A percentile compares a stretch with the other conserved stretches of the same genome.
These are phyloP conservation scores for Nephrotoma flavescens DNA, from an alignment of 2,888 invertebrate species.

Conservation along the genomic window DNA sequence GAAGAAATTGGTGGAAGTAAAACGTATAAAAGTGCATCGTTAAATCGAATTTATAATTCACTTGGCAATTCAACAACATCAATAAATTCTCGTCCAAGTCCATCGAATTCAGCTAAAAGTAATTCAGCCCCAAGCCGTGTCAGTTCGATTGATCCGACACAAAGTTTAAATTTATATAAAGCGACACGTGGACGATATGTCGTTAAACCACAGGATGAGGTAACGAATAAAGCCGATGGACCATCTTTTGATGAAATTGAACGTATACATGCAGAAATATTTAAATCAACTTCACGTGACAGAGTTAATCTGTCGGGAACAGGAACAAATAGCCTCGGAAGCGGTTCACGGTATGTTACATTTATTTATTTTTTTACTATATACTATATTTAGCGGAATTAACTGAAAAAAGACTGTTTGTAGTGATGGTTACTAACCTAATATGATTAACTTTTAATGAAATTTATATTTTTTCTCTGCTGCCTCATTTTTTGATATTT, in stretches of 20 bases:
- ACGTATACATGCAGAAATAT: conserved; percentile 37
- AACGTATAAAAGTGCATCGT: conserved; percentile 17
- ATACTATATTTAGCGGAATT: background rate
- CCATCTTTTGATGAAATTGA: conserved; percentile 42
- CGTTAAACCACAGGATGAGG: conserved; percentile 49
- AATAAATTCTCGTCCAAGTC: conserved; percentile 31
- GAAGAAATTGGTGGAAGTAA: conserved; percentile 7
- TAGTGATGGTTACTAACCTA: background rate
- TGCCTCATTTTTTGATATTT: background rate
- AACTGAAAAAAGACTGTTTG: background rate
- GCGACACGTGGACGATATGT: conserved; percentile 43
- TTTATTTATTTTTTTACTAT: background rate
- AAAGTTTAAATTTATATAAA: conserved; percentile 31
- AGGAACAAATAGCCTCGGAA: conserved; percentile 35
- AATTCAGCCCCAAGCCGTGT: conserved; percentile 33
- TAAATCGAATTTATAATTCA: conserved; percentile 29
- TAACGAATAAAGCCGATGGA: conserved; percentile 47
- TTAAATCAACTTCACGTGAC: conserved; percentile 23
- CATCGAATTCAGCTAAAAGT: conserved; percentile 32
- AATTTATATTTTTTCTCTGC: background rate
- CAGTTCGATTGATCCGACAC: conserved; percentile 32
- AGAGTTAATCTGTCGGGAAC: conserved; percentile 29
- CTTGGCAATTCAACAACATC: conserved; percentile 32
- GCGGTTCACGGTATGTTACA: conserved; percentile 27
- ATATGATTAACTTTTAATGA: background rate